phyloP scores from a whole-genome alignment of 2,888 invertebrate species.

The Pasiphila rectangulata region DNA sequence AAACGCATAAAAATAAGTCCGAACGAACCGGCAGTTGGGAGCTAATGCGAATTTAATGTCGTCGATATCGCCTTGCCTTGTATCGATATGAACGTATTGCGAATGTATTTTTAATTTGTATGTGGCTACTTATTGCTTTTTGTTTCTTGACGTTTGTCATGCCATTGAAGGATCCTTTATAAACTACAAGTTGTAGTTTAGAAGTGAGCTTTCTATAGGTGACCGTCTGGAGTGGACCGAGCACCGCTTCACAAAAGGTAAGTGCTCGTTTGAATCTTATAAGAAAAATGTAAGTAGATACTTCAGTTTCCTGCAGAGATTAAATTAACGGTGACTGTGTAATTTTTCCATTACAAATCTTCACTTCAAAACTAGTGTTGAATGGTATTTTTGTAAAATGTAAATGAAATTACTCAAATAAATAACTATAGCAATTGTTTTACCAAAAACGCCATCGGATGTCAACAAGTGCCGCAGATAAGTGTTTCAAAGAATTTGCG shows the following conservation, averaged over 20 bases:
- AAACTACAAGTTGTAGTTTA: not conserved
- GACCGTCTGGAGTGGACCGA: no score
- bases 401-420: no score
- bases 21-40: conserved; percentile 51
- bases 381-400: no score
- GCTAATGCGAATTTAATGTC: conserved; percentile 72
- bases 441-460: conserved; percentile 30
- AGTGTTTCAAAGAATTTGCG: conserved; percentile 48
- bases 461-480: conserved; percentile 40
- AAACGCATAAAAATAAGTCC: conserved; percentile 51
- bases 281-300: no score
- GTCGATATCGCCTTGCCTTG: conserved; percentile 54
- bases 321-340: no score
- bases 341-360: no score
- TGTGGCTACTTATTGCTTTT: conserved; percentile 25
- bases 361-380: no score
- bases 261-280: no score
- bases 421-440: conserved; percentile 7
- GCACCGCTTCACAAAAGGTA: no score
- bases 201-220: no score
- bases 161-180: not conserved
- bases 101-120: conserved; percentile 37
- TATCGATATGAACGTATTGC: conserved; percentile 47
- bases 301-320: no score
- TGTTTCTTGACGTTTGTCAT: conserved; percentile 23